Evolutionary conservation across 2,113 vertebrate species (phyloP).

Genomic region (Candoia aspera): DNA sequence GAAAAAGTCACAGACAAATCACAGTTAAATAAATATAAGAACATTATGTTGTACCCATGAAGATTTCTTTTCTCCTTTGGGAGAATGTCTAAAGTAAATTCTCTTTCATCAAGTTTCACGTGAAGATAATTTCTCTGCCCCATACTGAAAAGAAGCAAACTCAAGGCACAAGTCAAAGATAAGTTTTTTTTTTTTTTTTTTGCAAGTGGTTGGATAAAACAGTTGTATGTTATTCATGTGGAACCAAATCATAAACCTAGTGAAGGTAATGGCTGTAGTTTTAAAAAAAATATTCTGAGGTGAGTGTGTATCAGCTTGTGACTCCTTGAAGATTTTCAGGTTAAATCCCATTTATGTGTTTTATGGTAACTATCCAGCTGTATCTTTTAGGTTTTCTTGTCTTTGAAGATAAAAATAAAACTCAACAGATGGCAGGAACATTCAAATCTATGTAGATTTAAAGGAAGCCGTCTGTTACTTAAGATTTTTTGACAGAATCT

Average conservation of each 20-base stretch:
- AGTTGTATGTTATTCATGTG: no score
- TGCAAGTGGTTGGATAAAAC: no score
- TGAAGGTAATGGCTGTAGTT: not conserved
- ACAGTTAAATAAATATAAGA: not conserved
- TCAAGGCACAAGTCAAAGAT: no score
- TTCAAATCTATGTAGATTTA: slow-evolving; percentile 58
- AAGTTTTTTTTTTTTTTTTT: no score
- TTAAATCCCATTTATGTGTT: not conserved
- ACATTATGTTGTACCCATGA: not conserved
- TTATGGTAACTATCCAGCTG: not conserved
- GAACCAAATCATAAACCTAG: no score
- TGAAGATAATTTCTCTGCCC: no score
- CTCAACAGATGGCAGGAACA: slow-evolving; percentile 62
- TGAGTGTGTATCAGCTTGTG: not conserved
- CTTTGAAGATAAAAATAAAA: slow-evolving; percentile 45
- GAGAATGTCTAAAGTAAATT: not conserved
- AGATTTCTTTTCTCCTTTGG: not conserved
- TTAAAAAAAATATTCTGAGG: not conserved
- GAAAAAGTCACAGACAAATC: not conserved
- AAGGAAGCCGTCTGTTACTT: slow-evolving; percentile 51
- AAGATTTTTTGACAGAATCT: slow-evolving; percentile 29
- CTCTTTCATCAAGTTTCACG: not conserved
- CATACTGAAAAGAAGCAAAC: no score
- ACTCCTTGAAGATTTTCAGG: slow-evolving; percentile 9
- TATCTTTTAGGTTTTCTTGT: slow-evolving; percentile 8